Percentiles rank a stretch among this genome's conserved stretches.
Evolutionary conservation across 30 jellyfish, hydroid and myxozoan genomes (phyloP).

Genomic region (Cassiopea andromeda): DNA sequence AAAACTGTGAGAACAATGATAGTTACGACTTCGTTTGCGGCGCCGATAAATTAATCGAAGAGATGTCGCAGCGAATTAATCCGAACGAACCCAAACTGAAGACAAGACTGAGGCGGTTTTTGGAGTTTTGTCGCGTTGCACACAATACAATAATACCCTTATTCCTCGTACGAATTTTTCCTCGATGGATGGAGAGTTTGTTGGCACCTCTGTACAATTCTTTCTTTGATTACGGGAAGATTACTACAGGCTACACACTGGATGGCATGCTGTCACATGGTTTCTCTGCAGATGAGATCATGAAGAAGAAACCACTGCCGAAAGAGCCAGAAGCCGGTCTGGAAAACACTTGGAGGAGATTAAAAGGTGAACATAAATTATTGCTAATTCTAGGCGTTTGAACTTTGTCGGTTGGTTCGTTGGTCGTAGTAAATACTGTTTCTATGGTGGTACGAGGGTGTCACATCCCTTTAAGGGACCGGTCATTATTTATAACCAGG

Average conservation of each 20-base stretch:
- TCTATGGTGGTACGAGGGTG: too few relatives aligned
- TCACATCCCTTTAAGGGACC: too few relatives aligned
- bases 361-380: slow-evolving; percentile 49
- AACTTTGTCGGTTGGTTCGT: not conserved
- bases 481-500: too few relatives aligned
- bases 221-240: slow-evolving; percentile 68
- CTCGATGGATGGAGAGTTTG: slow-evolving; percentile 82
- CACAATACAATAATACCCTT: slow-evolving; percentile 73
- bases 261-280: slow-evolving; percentile 87
- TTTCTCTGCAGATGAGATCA: slow-evolving; percentile 64
- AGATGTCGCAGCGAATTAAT: slow-evolving; percentile 75
- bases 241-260: slow-evolving; percentile 76
- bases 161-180: slow-evolving; percentile 78
- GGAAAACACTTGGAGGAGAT: slow-evolving; percentile 84
- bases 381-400: not conserved
- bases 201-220: slow-evolving; percentile 40
- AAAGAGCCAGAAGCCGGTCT: slow-evolving; percentile 54
- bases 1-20: slow-evolving; percentile 82
- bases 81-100: slow-evolving; percentile 80
- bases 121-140: slow-evolving; percentile 85
- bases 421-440: not conserved
- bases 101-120: slow-evolving; percentile 68
- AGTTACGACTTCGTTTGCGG: slow-evolving; percentile 84
- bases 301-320: slow-evolving; percentile 71
- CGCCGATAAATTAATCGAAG: slow-evolving; percentile 71